Percentiles rank a stretch among this genome's conserved stretches.
Evolutionary conservation across 2,888 invertebrate species (phyloP).

Genomic region (Plemyria rubiginata): DNA sequence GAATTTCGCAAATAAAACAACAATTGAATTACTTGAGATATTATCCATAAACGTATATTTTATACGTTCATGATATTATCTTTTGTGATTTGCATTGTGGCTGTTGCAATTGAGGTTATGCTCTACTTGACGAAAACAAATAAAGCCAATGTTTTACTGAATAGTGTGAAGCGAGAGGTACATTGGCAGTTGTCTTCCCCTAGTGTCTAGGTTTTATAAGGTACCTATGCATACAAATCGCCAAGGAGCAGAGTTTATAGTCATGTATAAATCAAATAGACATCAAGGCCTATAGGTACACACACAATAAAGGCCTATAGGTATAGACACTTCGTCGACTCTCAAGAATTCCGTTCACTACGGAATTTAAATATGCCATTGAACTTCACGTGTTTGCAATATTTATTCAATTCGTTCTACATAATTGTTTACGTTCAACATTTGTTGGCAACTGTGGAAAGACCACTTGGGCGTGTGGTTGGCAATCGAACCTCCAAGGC

Average conservation of each 20-base stretch:
- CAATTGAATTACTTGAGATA: conserved; percentile 33
- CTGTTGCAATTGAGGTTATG: too few relatives aligned
- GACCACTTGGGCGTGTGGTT: conserved; percentile 9
- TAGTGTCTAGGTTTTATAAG: too few relatives aligned
- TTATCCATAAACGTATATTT: background rate
- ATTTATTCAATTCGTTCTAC: conserved; percentile 15
- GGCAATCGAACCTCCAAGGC: background rate
- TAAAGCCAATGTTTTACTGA: too few relatives aligned
- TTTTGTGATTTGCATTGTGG: conserved; percentile 11
- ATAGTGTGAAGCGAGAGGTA: too few relatives aligned
- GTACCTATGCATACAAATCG: too few relatives aligned
- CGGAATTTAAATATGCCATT: conserved; percentile 36
- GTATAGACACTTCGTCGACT: conserved; percentile 16
- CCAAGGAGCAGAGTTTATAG: too few relatives aligned
- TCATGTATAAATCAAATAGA: conserved; percentile 20
- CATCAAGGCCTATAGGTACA: conserved; percentile 27
- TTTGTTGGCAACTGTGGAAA: background rate
- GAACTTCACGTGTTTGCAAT: conserved; percentile 36
- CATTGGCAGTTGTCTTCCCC: too few relatives aligned
- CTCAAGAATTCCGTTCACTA: conserved; percentile 35
- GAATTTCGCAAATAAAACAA: conserved; percentile 35
- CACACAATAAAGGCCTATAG: conserved; percentile 28
- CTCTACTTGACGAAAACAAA: too few relatives aligned
- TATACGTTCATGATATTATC: background rate
- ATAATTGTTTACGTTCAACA: background rate